These are phyloP conservation scores for Clavelina lepadiformis DNA, from an alignment of 23 tunicate species.

Conservation along the genomic window DNA sequence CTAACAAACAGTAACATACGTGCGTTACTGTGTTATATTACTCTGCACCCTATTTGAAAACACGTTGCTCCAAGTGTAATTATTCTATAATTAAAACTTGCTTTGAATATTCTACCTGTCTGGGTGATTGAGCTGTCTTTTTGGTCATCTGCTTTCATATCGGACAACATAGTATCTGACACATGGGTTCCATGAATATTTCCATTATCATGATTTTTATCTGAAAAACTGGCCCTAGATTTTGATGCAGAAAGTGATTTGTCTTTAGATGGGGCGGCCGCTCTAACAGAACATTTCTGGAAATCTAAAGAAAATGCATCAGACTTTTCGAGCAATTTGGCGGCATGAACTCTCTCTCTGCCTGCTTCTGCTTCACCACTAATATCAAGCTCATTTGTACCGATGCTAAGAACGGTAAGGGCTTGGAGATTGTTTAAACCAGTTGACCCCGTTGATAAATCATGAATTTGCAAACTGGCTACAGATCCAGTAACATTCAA, in stretches of 20 bases:
- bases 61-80: too few species aligned
- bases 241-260: too few species aligned
- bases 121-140: background rate
- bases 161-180: constrained; percentile 2
- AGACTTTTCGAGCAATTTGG: too few species aligned
- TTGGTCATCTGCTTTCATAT: constrained; percentile 27
- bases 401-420: constrained; percentile 42
- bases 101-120: background rate
- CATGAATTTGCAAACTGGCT: constrained; percentile 63
- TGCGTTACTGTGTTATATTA: too few species aligned
- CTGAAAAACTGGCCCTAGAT: too few species aligned
- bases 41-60: too few species aligned
- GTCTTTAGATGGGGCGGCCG: too few species aligned
- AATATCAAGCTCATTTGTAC: background rate
- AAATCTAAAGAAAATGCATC: constrained; percentile 12
- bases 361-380: background rate
- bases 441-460: constrained; percentile 25
- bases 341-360: background rate
- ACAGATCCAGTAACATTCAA: constrained; percentile 63
- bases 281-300: background rate
- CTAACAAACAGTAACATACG: too few species aligned
- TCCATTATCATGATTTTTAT: too few species aligned
- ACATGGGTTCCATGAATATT: background rate
- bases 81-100: too few species aligned
- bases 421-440: constrained; percentile 5